phyloP scores from a whole-genome alignment of 2,888 invertebrate species.

The Hyles lineata region DNA sequence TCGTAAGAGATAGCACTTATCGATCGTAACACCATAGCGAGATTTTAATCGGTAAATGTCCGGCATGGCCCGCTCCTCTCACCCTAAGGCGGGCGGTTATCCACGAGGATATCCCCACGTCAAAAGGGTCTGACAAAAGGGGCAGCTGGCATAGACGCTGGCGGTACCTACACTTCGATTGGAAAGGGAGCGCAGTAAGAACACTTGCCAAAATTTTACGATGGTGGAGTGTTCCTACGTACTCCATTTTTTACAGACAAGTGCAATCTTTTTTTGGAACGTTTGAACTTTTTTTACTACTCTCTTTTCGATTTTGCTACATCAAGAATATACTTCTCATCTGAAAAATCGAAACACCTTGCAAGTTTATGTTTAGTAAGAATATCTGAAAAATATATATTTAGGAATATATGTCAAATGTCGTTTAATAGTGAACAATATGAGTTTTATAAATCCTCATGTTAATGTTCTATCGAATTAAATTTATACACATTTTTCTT shows the following conservation, averaged over 20 bases:
- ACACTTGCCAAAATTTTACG: not conserved
- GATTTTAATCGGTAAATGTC: not conserved
- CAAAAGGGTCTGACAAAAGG: conserved; percentile 7
- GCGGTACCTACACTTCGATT: not conserved
- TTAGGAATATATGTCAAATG: too few species aligned
- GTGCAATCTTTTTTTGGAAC: not conserved
- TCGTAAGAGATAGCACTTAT: not conserved
- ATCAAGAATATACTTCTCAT: too few species aligned
- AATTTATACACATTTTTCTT: too few species aligned
- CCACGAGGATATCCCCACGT: not conserved
- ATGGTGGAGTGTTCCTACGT: not conserved
- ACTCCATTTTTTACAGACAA: not conserved
- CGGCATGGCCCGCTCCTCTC: not conserved
- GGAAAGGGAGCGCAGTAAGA: not conserved
- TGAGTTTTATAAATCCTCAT: too few species aligned
- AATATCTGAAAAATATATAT: too few species aligned
- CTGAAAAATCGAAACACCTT: too few species aligned
- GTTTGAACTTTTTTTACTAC: not conserved
- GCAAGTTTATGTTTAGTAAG: too few species aligned
- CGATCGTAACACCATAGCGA: not conserved
- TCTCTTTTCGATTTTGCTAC: not conserved
- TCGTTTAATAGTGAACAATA: too few species aligned
- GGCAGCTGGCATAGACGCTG: not conserved
- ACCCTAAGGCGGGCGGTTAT: not conserved
- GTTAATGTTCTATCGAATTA: too few species aligned